phyloP scores from a whole-genome alignment of 2,113 vertebrate genomes.

The Trogon surrucura region DNA sequence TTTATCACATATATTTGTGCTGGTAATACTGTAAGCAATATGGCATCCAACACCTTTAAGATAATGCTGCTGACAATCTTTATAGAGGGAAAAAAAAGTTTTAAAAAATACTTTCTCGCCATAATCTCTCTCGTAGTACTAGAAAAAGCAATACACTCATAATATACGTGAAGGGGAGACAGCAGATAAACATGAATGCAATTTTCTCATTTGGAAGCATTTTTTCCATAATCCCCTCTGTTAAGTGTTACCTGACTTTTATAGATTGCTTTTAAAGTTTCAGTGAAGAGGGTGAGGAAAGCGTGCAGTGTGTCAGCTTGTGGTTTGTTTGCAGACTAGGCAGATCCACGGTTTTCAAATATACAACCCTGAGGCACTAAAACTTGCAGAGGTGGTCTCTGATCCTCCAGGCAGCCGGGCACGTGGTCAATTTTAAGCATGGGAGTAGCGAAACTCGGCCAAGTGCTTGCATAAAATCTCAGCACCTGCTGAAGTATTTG shows the following conservation, averaged over 20 bases:
- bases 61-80: neutral
- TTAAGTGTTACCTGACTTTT: conserved; percentile 1
- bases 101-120: neutral
- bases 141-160: conserved; percentile 38
- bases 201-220: conserved; percentile 33
- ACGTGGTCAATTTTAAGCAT: conserved; percentile 26
- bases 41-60: neutral
- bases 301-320: neutral
- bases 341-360: conserved; percentile 40
- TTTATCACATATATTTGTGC: neutral
- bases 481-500: conserved; percentile 63
- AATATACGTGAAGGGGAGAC: neutral
- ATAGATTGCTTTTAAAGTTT: conserved; percentile 26
- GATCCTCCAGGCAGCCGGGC: conserved; percentile 37
- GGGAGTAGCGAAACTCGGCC: conserved; percentile 27
- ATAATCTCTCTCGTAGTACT: neutral
- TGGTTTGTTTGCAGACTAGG: conserved; percentile 9
- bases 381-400: conserved; percentile 45
- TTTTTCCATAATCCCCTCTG: conserved; percentile 35
- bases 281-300: neutral
- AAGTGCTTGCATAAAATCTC: conserved; percentile 56
- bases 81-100: neutral
- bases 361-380: conserved; percentile 31
- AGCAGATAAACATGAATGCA: conserved; percentile 18
- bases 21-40: neutral